Evolutionary conservation across 1,140 invertebrate species (phyloP).

Genomic region (Yoshiicerus persimilis): DNA sequence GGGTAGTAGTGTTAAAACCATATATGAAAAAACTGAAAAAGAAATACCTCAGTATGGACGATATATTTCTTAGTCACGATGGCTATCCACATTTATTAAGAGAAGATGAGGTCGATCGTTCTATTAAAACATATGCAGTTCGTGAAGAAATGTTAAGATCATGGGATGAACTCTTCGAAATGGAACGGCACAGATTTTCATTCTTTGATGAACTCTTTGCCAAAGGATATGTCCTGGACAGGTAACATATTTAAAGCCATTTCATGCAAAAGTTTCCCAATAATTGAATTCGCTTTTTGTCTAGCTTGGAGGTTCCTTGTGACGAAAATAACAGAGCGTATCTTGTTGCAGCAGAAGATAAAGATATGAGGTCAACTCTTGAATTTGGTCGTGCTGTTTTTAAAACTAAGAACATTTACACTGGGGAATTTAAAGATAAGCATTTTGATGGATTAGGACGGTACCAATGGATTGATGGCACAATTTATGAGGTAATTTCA

Average conservation of each 20-base stretch:
- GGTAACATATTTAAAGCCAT: not conserved
- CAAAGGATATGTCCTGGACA: slow-evolving; percentile 33
- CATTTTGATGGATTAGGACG: slow-evolving; percentile 42
- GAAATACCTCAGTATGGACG: not conserved
- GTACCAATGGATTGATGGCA: slow-evolving; percentile 41
- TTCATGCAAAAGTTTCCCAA: not conserved
- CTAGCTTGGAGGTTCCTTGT: slow-evolving; percentile 39
- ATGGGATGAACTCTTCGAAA: slow-evolving; percentile 23
- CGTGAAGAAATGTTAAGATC: not conserved
- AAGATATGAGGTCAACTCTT: not conserved
- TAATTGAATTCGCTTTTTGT: not conserved
- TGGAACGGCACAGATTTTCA: slow-evolving; percentile 35
- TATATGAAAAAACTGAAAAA: not conserved
- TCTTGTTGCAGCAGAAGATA: slow-evolving; percentile 32
- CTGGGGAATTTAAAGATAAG: slow-evolving; percentile 40
- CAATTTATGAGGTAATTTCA: slow-evolving; percentile 27
- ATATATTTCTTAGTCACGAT: not conserved
- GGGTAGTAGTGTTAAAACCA: not conserved
- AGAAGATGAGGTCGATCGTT: not conserved
- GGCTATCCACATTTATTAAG: not conserved
- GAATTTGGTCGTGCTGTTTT: slow-evolving; percentile 42
- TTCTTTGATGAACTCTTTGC: slow-evolving; percentile 43
- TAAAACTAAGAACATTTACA: slow-evolving; percentile 44
- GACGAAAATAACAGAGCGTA: not conserved
- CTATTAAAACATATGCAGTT: not conserved